phyloP scores from a whole-genome alignment of 2,113 vertebrate species.

The Python bivittatus region DNA sequence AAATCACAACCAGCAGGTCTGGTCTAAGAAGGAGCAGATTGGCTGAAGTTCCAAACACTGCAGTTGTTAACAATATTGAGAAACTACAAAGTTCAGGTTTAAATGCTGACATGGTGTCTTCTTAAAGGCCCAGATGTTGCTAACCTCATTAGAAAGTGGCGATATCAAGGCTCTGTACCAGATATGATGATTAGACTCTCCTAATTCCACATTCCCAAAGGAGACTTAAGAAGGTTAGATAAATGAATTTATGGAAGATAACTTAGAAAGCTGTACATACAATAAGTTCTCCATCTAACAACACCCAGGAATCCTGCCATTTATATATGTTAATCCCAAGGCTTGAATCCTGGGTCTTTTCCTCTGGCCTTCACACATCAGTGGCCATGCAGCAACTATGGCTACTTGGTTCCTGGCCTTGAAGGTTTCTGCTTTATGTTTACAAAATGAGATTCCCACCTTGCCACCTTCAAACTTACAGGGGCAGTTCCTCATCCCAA shows the following conservation, averaged over 20 bases:
- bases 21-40: background rate
- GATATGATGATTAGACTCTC: background rate
- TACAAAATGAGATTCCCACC: background rate
- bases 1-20: background rate
- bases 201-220: background rate
- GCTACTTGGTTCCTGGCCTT: background rate
- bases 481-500: background rate
- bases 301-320: background rate
- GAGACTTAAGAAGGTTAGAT: background rate
- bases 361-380: background rate
- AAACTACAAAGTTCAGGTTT: background rate
- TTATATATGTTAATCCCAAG: background rate
- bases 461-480: background rate
- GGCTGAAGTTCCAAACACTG: background rate
- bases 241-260: background rate
- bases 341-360: background rate
- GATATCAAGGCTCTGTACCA: background rate
- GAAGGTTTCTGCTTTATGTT: background rate
- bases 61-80: background rate
- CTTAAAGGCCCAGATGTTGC: background rate
- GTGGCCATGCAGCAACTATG: background rate
- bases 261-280: background rate
- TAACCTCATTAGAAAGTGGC: background rate
- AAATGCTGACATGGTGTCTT: background rate
- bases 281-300: background rate